phyloP scores from a whole-genome alignment of 2,797 vertebrate species.

The Jordanella pulchra region DNA sequence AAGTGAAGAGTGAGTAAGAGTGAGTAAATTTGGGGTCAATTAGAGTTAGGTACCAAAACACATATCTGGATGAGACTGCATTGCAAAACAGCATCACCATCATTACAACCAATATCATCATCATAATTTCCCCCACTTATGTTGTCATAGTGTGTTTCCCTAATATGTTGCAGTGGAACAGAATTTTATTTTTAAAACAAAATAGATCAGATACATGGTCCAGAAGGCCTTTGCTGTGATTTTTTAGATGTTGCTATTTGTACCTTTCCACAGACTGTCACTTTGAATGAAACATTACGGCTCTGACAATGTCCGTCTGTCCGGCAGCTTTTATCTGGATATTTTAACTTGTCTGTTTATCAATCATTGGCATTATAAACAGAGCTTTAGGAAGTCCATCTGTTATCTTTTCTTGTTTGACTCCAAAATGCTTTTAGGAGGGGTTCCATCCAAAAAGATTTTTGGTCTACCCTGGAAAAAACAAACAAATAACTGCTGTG shows the following conservation, averaged over 20 bases:
- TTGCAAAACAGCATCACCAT: too few species aligned
- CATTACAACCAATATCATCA: not conserved
- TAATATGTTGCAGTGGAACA: not conserved
- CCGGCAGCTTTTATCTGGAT: conserved; percentile 58
- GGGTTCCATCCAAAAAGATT: conserved; percentile 30
- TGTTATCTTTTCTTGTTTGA: conserved; percentile 26
- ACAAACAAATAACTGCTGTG: not conserved
- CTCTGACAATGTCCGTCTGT: conserved; percentile 56
- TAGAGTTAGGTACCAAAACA: too few species aligned
- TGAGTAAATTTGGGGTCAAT: not conserved
- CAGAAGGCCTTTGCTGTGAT: not conserved
- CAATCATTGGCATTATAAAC: conserved; percentile 45
- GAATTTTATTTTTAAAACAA: too few species aligned
- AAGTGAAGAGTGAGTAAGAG: not conserved
- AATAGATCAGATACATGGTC: not conserved
- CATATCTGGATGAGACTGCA: too few species aligned
- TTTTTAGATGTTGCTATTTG: conserved; percentile 29
- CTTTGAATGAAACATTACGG: conserved; percentile 31
- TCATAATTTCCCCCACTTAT: not conserved
- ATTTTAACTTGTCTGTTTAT: conserved; percentile 50
- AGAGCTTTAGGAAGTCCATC: conserved; percentile 33
- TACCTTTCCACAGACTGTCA: conserved; percentile 32
- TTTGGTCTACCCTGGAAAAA: conserved; percentile 41
- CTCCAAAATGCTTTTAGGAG: conserved; percentile 27
- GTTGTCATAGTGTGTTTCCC: not conserved